Percentiles rank a stretch among this genome's conserved stretches.
Evolutionary conservation across 2,888 invertebrate genomes (phyloP).

Genomic region (Dynastes maya): DNA sequence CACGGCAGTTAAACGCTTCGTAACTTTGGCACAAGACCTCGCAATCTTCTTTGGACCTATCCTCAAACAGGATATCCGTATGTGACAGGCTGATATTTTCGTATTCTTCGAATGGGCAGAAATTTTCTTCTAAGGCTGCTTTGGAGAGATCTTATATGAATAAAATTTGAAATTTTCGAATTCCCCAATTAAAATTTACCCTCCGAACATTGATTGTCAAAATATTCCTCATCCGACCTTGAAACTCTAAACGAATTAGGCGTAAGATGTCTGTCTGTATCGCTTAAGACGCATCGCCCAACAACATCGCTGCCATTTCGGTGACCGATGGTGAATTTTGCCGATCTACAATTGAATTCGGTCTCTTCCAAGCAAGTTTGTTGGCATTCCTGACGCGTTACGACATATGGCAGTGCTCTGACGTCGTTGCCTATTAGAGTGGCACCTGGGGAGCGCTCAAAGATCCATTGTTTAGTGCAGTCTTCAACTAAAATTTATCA

Average conservation of each 20-base stretch:
- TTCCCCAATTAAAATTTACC: constrained; percentile 48
- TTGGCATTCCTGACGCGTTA: constrained; percentile 81
- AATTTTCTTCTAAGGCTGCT: constrained; percentile 73
- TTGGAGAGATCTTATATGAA: constrained; percentile 13
- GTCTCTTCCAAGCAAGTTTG: constrained; percentile 74
- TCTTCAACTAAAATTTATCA: constrained; percentile 33
- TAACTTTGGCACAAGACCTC: constrained; percentile 76
- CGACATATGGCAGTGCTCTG: constrained; percentile 75
- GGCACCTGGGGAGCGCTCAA: constrained; percentile 84
- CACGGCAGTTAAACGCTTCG: constrained; percentile 80
- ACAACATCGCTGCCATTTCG: constrained; percentile 58
- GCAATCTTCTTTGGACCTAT: constrained; percentile 73
- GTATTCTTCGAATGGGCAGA: constrained; percentile 85
- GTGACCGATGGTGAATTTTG: constrained; percentile 70
- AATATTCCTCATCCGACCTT: constrained; percentile 84
- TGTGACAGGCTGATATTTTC: constrained; percentile 80
- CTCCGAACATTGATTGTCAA: constrained; percentile 87
- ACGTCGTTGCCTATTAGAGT: constrained; percentile 80
- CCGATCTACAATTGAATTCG: constrained; percentile 73
- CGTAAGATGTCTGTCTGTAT: constrained; percentile 82
- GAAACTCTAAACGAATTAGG: constrained; percentile 86
- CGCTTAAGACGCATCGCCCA: constrained; percentile 82
- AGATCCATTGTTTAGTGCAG: constrained; percentile 79
- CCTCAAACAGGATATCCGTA: constrained; percentile 73
- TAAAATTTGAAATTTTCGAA: constrained; percentile 10